These are phyloP conservation scores for Melanostoma mellinum DNA, from an alignment of 2,888 invertebrate genomes.

Conservation along the genomic window DNA sequence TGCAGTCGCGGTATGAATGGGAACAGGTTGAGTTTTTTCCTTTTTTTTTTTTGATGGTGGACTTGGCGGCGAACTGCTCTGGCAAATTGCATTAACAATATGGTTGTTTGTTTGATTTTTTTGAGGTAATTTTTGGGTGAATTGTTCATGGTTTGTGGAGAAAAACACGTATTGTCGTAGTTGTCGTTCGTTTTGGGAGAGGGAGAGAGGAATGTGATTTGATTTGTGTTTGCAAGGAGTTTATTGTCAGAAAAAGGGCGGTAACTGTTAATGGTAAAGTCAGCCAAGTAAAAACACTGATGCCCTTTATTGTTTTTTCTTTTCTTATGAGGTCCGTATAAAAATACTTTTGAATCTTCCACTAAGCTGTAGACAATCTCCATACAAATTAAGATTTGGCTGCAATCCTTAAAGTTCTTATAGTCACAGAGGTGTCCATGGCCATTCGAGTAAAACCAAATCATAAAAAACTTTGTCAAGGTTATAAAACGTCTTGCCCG, in stretches of 20 bases:
- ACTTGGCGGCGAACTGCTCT: conserved; percentile 18
- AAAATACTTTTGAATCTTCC: no score
- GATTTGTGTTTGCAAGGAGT: conserved; percentile 4
- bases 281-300: conserved; percentile 13
- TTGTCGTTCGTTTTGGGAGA: neutral
- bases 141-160: conserved; percentile 57
- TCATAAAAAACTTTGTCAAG: no score
- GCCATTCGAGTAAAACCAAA: no score
- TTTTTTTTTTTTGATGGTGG: conserved; percentile 21
- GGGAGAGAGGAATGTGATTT: neutral
- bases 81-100: conserved; percentile 66
- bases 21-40: conserved; percentile 64
- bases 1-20: conserved; percentile 52
- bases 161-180: conserved; percentile 30
- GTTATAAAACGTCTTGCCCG: no score
- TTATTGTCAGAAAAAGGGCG: conserved; percentile 45
- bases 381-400: no score
- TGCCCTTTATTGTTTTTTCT: neutral
- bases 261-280: conserved; percentile 41
- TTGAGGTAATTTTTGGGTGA: conserved; percentile 37
- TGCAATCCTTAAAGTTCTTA: no score
- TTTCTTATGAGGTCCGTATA: no score
- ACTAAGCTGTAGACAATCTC: no score
- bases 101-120: conserved; percentile 49
- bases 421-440: no score